These are phyloP conservation scores for Diachrysia chrysitis DNA, from an alignment of 2,888 invertebrate species.

Conservation along the genomic window DNA sequence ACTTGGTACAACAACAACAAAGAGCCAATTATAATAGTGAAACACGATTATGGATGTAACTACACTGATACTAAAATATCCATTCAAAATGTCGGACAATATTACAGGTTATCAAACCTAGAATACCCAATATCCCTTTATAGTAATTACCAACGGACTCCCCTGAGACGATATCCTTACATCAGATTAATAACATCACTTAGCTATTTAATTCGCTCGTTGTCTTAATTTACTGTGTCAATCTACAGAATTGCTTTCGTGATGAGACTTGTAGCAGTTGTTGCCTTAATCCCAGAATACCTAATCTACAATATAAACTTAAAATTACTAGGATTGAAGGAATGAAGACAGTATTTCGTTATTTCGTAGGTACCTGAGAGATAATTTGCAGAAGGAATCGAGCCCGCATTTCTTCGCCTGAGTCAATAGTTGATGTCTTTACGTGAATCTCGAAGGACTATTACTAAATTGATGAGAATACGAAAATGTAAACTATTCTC, in stretches of 20 bases:
- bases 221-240: slow-evolving; percentile 72
- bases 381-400: slow-evolving; percentile 16
- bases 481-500: neutral
- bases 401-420: slow-evolving; percentile 21
- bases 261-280: slow-evolving; percentile 55
- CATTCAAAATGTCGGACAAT: slow-evolving; percentile 20
- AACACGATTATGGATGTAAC: neutral
- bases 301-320: slow-evolving; percentile 12
- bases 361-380: neutral
- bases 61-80: slow-evolving; percentile 6
- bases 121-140: slow-evolving; percentile 29
- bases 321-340: slow-evolving; percentile 12
- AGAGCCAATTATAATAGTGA: neutral
- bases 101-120: slow-evolving; percentile 16
- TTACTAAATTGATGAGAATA: slow-evolving; percentile 3
- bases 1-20: neutral
- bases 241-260: slow-evolving; percentile 67
- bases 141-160: slow-evolving; percentile 51
- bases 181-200: slow-evolving; percentile 67
- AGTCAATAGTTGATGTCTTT: slow-evolving; percentile 21
- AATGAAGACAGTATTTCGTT: neutral
- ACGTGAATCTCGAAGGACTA: slow-evolving; percentile 10
- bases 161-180: slow-evolving; percentile 51
- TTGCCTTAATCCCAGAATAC: slow-evolving; percentile 16
- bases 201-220: slow-evolving; percentile 69